Conservation (phyloP, 2,888 invertebrate species). For the Cinara cedri region DNA sequence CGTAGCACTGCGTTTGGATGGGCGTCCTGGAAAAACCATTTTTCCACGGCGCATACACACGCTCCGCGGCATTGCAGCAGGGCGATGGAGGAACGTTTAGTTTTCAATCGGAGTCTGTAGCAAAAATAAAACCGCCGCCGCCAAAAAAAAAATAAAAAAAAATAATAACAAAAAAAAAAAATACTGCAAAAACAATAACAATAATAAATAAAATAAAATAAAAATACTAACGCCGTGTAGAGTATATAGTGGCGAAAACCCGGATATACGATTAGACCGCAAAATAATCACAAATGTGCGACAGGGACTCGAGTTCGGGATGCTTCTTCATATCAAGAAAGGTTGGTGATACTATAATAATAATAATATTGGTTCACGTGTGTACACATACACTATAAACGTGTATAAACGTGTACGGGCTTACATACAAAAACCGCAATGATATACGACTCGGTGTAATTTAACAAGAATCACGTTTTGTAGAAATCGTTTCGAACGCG, state of each 20-base stretch:
- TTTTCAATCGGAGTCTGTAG: not conserved
- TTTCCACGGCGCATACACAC: conserved; percentile 47
- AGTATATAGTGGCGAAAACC: too few relatives aligned
- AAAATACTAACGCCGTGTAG: not conserved
- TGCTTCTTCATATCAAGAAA: conserved; percentile 72
- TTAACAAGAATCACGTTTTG: too few relatives aligned
- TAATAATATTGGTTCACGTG: not conserved
- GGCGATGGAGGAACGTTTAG: conserved; percentile 34
- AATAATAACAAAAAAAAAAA: too few relatives aligned
- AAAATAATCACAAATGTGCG: conserved; percentile 67
- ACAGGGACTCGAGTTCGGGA: conserved; percentile 72
- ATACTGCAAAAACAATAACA: too few relatives aligned
- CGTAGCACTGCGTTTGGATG: conserved; percentile 34
- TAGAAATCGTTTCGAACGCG: not conserved
- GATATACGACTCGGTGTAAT: not conserved
- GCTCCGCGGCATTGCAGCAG: conserved; percentile 29
- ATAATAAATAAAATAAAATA: too few relatives aligned
- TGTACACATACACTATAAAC: not conserved
- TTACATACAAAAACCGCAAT: too few relatives aligned
- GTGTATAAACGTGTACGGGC: not conserved
- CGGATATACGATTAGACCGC: not conserved
- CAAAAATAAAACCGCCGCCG: too few relatives aligned
- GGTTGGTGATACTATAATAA: conserved; percentile 62
- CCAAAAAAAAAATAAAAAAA: too few relatives aligned
- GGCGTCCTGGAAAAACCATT: conserved; percentile 57